Conservation (phyloP, 2,888 invertebrate species). For the Linnaemya vulpina region DNA sequence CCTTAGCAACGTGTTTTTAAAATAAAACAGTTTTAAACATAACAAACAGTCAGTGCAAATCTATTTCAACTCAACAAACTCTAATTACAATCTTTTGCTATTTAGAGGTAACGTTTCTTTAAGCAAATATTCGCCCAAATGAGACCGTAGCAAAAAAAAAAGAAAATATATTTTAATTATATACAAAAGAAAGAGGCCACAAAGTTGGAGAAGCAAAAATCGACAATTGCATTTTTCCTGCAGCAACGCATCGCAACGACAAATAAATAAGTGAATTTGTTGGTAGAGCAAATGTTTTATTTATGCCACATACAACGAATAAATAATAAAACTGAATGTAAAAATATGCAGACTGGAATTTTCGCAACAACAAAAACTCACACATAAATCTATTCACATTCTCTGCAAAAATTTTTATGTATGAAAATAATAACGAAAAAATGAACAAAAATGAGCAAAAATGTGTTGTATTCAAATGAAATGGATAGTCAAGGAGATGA, state of each 20-base stretch:
- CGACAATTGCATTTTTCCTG: conserved; percentile 37
- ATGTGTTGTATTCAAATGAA: conserved; percentile 52
- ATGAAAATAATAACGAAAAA: conserved; percentile 49
- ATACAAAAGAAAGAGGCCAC: too few relatives aligned
- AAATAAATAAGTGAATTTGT: background rate
- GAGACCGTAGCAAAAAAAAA: too few relatives aligned
- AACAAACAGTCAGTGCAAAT: too few relatives aligned
- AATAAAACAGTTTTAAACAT: too few relatives aligned
- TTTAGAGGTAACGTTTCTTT: too few relatives aligned
- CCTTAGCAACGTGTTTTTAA: too few relatives aligned
- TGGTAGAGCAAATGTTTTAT: conserved; percentile 30
- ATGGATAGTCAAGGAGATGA: conserved; percentile 20
- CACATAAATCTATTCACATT: conserved; percentile 16
- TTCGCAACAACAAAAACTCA: conserved; percentile 10
- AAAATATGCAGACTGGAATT: conserved; percentile 61
- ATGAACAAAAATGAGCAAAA: conserved; percentile 52
- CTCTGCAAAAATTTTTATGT: background rate
- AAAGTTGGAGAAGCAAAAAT: too few relatives aligned
- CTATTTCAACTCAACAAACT: too few relatives aligned
- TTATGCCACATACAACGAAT: conserved; percentile 22
- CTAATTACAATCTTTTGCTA: too few relatives aligned
- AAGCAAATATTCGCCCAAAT: too few relatives aligned
- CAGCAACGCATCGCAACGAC: conserved; percentile 24
- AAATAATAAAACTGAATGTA: background rate
- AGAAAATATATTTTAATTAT: too few relatives aligned